Evolutionary conservation across 1,140 invertebrate genomes (phyloP), one percentile per base, ranked within the genome.

Genomic region (Oreohelix idahoensis): DNA sequence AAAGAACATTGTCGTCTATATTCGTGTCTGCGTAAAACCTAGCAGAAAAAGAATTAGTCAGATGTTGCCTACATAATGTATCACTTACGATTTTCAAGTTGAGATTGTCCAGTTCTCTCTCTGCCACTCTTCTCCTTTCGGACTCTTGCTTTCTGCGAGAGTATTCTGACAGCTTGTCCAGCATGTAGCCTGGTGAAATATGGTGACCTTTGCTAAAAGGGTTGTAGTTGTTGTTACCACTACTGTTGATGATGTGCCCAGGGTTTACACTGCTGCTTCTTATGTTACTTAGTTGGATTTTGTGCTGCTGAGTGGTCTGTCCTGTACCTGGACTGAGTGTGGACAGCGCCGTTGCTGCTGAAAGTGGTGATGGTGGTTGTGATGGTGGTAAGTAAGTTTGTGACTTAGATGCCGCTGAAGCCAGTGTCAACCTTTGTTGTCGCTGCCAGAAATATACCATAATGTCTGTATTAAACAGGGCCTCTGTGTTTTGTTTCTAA

Each of bases 71-170:
- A n/a, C n/a, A n/a, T n/a, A n/a, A n/a, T n/a, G n/a, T 45, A 15
- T 42, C 0, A 84, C 83, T 84, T 51, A 84, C 83, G 35, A 84
- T 84, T 74, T 77, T 71, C 2, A 79, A 51, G 39, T 84, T 66
- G 10, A 84, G 77, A 35, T 32, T 84, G 77, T 84, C 76, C 77
- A 84, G 77, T n/a, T 84, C 77, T 29, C 49, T 73, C 51, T 84
- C 83, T 11, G 83, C 83, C 35, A 79, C 77, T 36, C 53, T 69
- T 17, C 83, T 8, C 42, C 79, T 84, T 17, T 84, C 45, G 10
- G 77, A 51, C 23, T 84, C 83, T 17, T 79, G 76, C 49, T 77
- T 74, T 20, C 71, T 74, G 2, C 71, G 36, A 2, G 71, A 74
- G n/a, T 74, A 74, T n/a, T 39, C 38, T 2, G 71, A 74, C 36